Evolutionary conservation across 2,797 vertebrate species (phyloP).

Genomic region (Schizopygopsis malacanthus): DNA sequence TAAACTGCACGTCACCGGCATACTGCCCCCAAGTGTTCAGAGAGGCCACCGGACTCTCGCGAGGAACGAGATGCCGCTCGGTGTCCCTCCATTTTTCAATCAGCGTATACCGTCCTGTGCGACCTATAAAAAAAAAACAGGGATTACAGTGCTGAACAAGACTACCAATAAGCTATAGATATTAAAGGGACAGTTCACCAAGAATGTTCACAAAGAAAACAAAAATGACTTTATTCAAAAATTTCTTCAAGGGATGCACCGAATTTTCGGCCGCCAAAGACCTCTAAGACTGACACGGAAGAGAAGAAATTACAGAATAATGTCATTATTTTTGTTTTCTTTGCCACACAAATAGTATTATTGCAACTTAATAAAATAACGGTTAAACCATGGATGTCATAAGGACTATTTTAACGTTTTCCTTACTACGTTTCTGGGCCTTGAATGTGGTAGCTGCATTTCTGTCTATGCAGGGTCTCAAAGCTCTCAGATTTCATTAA

Average conservation of each 20-base stretch:
- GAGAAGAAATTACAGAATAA: neutral
- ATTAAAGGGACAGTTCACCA: neutral
- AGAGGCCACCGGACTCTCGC: conserved; percentile 93
- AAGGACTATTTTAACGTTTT: neutral
- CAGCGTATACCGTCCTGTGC: conserved; percentile 94
- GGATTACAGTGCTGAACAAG: neutral
- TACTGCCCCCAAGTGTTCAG: conserved; percentile 99
- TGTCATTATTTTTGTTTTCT: neutral
- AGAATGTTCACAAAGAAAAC: neutral
- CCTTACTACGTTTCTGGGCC: too few species aligned
- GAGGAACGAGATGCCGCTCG: conserved; percentile 91
- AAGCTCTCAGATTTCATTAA: neutral
- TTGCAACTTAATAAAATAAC: neutral
- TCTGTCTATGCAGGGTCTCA: too few species aligned
- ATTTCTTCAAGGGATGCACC: neutral
- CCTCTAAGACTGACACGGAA: neutral
- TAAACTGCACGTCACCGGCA: conserved; percentile 94
- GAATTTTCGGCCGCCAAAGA: too few species aligned
- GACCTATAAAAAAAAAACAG: conserved; percentile 75
- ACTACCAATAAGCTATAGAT: neutral
- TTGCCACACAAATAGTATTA: neutral
- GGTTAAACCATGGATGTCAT: neutral
- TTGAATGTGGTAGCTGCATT: neutral
- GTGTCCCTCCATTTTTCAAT: conserved; percentile 98
- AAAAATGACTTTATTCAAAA: neutral